Percentiles rank a stretch among this genome's conserved stretches.
Conservation (phyloP, 2,113 vertebrate genomes). For the Megatriorchis doriae region DNA sequence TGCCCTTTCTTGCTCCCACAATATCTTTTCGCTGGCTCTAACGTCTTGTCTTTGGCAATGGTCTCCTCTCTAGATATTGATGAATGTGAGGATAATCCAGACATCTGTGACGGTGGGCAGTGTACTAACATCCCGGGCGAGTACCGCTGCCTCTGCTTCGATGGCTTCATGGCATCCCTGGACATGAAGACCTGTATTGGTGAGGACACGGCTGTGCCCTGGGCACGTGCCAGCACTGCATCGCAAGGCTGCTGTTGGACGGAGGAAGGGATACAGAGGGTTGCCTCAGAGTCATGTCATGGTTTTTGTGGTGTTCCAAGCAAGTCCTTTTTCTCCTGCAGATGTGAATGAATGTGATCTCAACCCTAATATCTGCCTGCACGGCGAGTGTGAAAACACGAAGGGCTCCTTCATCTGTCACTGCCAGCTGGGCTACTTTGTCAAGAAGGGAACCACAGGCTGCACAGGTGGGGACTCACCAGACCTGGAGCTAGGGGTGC, state of each 20-base stretch:
- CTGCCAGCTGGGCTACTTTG: slow-evolving; percentile 86
- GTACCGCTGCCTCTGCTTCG: slow-evolving; percentile 88
- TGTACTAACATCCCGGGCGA: slow-evolving; percentile 89
- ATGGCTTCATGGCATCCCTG: slow-evolving; percentile 88
- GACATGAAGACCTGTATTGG: slow-evolving; percentile 88
- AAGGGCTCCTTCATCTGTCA: slow-evolving; percentile 94
- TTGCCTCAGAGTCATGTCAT: background rate
- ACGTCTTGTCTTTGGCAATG: background rate
- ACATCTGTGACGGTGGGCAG: slow-evolving; percentile 89
- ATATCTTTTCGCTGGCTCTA: background rate
- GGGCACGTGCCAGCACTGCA: accelerated
- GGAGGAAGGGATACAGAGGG: background rate
- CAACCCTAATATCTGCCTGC: slow-evolving; percentile 91
- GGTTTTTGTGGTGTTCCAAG: background rate
- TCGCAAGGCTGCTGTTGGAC: background rate
- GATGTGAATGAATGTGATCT: slow-evolving; percentile 92
- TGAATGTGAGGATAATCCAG: slow-evolving; percentile 82
- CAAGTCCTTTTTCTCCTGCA: slow-evolving; percentile 27
- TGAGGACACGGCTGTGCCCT: slow-evolving; percentile 52
- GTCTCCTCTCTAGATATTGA: slow-evolving; percentile 50
- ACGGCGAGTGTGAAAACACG: slow-evolving; percentile 90
- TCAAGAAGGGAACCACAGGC: slow-evolving; percentile 87
- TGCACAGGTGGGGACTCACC: slow-evolving; percentile 80
- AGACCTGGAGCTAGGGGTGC: background rate
- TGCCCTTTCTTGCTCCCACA: background rate